These are phyloP conservation scores for Trissonchulus sp. DNA, from an alignment of 2,888 invertebrate genomes.

Conservation along the genomic window DNA sequence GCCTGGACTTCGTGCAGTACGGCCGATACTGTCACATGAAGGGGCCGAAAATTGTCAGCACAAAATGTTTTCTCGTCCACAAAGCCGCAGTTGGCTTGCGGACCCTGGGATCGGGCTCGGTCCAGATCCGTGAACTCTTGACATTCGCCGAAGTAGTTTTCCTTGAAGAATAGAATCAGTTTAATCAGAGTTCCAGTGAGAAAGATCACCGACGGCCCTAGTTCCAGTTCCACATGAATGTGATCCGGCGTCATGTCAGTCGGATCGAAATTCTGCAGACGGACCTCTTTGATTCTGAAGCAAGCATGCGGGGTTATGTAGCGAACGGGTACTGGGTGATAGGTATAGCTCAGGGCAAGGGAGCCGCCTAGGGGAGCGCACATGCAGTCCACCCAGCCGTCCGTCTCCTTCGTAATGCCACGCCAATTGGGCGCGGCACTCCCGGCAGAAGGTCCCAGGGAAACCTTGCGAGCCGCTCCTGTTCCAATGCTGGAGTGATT, in stretches of 20 bases:
- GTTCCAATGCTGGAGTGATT: not conserved
- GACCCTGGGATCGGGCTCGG: constrained; percentile 20
- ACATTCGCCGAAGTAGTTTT: constrained; percentile 95
- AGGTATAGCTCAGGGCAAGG: constrained; percentile 78
- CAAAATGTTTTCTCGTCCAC: constrained; percentile 61
- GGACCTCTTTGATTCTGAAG: not conserved
- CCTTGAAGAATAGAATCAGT: constrained; percentile 60
- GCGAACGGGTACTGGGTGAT: constrained; percentile 65
- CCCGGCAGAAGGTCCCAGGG: not conserved
- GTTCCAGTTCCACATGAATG: constrained; percentile 84
- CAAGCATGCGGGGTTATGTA: not conserved
- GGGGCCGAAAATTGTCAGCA: constrained; percentile 75
- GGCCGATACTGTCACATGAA: constrained; percentile 83
- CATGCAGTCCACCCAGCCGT: constrained; percentile 94
- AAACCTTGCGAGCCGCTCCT: not conserved
- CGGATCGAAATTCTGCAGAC: constrained; percentile 69
- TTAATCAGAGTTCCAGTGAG: constrained; percentile 85
- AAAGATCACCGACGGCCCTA: constrained; percentile 83
- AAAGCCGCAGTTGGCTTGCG: not conserved
- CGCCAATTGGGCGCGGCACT: constrained; percentile 13
- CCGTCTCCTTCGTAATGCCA: constrained; percentile 42
- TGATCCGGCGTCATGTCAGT: constrained; percentile 75
- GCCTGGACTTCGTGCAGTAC: constrained; percentile 92
- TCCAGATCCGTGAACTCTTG: constrained; percentile 84
- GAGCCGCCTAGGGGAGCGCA: constrained; percentile 81